Percentiles rank a stretch among this genome's conserved stretches.
Evolutionary conservation across 2,113 vertebrate genomes (phyloP).

Genomic region (Numenius arquata): DNA sequence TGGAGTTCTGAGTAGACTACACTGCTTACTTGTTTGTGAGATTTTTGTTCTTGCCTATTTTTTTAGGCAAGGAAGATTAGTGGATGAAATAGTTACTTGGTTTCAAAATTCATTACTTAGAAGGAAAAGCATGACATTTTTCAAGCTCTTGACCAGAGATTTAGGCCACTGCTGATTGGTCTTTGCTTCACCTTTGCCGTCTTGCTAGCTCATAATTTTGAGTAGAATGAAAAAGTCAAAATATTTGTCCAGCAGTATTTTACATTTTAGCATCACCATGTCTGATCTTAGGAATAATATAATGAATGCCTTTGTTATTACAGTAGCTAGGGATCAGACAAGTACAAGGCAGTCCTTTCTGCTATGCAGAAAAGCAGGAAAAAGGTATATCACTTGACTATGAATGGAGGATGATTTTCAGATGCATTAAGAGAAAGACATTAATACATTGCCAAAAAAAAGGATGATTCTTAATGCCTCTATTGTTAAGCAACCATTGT

Average conservation of each 20-base stretch:
- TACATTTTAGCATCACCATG: not conserved
- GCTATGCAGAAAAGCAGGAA: not conserved
- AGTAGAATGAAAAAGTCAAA: not conserved
- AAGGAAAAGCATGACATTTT: not conserved
- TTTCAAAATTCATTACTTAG: not conserved
- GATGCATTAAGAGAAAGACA: not conserved
- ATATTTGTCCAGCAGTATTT: not conserved
- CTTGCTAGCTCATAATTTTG: not conserved
- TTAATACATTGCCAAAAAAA: not conserved
- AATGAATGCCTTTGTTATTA: not conserved
- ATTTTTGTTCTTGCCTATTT: not conserved
- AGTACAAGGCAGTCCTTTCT: not conserved
- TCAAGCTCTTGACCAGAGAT: not conserved
- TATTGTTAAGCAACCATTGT: conserved; percentile 28
- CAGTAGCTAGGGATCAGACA: not conserved
- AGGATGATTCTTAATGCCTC: not conserved
- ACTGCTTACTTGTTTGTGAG: not conserved
- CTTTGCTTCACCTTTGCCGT: not conserved
- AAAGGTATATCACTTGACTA: not conserved
- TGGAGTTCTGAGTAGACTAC: not conserved
- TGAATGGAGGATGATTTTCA: conserved; percentile 36
- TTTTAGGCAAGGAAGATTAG: not conserved
- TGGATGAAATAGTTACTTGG: not conserved
- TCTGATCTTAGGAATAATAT: not conserved
- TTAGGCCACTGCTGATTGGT: not conserved